These are phyloP conservation scores for Wasmannia auropunctata DNA, from an alignment of 1,140 invertebrate genomes.

Conservation along the genomic window DNA sequence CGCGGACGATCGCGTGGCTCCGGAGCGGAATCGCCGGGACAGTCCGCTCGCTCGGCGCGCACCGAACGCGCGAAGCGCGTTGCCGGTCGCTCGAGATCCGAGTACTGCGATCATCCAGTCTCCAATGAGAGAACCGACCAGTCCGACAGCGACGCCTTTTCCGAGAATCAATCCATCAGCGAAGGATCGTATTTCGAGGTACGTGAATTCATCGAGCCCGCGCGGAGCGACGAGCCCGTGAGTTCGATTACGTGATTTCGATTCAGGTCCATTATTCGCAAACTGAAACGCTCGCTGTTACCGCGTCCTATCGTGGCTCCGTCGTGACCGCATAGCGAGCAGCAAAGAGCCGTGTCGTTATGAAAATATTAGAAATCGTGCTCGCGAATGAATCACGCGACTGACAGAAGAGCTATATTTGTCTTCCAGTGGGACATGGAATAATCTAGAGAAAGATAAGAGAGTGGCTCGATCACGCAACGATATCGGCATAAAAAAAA, in stretches of 20 bases:
- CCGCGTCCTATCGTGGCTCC: not conserved
- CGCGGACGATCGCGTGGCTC: constrained; percentile 78
- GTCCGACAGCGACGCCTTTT: constrained; percentile 83
- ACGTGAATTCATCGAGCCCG: not conserved
- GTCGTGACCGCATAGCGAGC: constrained; percentile 20
- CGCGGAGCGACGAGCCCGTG: not conserved
- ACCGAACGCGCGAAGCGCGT: constrained; percentile 70
- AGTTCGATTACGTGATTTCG: not conserved
- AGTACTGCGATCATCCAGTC: constrained; percentile 63
- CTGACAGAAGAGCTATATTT: constrained; percentile 1
- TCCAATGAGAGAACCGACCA: constrained; percentile 67
- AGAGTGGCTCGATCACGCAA: not conserved
- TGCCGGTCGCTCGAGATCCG: constrained; percentile 58
- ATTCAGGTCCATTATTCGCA: constrained; percentile 12
- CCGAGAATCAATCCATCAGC: constrained; percentile 80
- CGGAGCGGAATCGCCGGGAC: constrained; percentile 73
- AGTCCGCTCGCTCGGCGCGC: constrained; percentile 70
- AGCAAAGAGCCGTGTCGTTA: not conserved
- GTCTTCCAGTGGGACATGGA: not conserved
- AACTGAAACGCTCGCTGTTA: constrained; percentile 7
- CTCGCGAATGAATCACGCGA: constrained; percentile 42
- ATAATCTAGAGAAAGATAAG: constrained; percentile 26
- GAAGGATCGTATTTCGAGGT: constrained; percentile 85
- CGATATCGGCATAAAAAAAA: not conserved
- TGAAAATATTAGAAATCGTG: not conserved